phyloP scores from a whole-genome alignment of 2,113 vertebrate genomes.

The Corapipo altera region DNA sequence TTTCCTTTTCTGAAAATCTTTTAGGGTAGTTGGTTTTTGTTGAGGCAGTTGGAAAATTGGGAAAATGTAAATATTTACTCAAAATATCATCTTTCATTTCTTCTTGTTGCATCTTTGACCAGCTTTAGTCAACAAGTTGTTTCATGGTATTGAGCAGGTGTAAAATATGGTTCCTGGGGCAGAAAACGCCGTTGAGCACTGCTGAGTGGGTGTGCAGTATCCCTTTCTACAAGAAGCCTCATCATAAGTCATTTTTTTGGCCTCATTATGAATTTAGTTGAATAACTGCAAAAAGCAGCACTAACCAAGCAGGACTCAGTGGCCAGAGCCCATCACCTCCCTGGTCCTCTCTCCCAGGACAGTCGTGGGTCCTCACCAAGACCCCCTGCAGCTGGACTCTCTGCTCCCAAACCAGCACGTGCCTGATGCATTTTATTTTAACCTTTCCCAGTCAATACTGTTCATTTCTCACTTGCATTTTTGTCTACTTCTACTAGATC shows the following conservation, averaged over 20 bases:
- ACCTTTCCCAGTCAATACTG: not conserved
- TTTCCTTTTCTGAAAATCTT: not conserved
- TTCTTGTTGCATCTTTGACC: not conserved
- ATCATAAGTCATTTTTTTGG: not conserved
- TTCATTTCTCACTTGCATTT: not conserved
- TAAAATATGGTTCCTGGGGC: not conserved
- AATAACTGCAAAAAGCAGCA: not conserved
- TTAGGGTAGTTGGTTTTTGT: not conserved
- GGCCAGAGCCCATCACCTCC: not conserved
- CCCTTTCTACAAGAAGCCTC: not conserved
- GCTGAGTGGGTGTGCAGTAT: not conserved
- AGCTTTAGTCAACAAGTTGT: not conserved
- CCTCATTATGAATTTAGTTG: not conserved
- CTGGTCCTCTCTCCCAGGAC: not conserved
- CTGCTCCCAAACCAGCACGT: not conserved
- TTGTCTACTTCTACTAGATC: not conserved
- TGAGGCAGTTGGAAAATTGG: not conserved
- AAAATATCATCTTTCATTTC: not conserved
- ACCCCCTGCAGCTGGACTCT: too few species aligned
- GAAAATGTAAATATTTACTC: not conserved
- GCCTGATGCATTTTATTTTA: not conserved
- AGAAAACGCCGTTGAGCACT: fast-evolving
- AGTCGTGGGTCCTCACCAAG: not conserved
- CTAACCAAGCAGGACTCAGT: not conserved
- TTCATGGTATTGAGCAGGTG: not conserved